Conservation (phyloP, 2,113 vertebrate species). For the Dasypus novemcinctus region DNA sequence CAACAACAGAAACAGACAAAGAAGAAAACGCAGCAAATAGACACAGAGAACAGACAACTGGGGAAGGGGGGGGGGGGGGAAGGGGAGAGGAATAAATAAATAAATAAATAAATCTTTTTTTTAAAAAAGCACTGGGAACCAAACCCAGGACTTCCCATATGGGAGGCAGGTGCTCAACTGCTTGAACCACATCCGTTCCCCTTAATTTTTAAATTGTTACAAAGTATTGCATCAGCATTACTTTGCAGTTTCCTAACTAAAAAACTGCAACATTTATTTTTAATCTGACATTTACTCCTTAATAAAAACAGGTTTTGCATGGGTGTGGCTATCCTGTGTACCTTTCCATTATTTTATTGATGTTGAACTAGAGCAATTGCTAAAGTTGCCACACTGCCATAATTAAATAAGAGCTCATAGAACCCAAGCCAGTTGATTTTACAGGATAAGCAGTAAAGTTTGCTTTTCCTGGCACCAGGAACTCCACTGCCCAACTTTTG, state of each 20-base stretch:
- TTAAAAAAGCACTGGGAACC: too few species aligned
- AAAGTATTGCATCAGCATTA: background rate
- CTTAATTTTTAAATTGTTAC: conserved; percentile 4
- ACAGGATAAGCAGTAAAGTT: conserved; percentile 6
- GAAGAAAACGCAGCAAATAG: too few species aligned
- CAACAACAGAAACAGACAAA: too few species aligned
- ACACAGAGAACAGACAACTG: too few species aligned
- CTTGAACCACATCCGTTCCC: too few species aligned
- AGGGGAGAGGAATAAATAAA: too few species aligned
- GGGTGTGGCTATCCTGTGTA: background rate
- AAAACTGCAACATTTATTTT: conserved; percentile 49
- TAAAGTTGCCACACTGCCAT: conserved; percentile 40
- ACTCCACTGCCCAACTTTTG: background rate
- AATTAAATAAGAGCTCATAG: conserved; percentile 20
- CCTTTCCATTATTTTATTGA: conserved; percentile 52
- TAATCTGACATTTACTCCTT: conserved; percentile 54
- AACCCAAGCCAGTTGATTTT: conserved; percentile 1
- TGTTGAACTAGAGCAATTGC: conserved; percentile 53
- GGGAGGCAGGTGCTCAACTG: too few species aligned
- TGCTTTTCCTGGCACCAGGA: conserved; percentile 8
- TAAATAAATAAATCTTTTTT: too few species aligned
- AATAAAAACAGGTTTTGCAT: conserved; percentile 58
- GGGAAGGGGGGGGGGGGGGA: too few species aligned
- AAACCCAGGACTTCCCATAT: too few species aligned
- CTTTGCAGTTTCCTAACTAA: conserved; percentile 19